Conservation (phyloP, 64 coral and sea anemone genomes). For the Hydrozoanthus tunicans region DNA sequence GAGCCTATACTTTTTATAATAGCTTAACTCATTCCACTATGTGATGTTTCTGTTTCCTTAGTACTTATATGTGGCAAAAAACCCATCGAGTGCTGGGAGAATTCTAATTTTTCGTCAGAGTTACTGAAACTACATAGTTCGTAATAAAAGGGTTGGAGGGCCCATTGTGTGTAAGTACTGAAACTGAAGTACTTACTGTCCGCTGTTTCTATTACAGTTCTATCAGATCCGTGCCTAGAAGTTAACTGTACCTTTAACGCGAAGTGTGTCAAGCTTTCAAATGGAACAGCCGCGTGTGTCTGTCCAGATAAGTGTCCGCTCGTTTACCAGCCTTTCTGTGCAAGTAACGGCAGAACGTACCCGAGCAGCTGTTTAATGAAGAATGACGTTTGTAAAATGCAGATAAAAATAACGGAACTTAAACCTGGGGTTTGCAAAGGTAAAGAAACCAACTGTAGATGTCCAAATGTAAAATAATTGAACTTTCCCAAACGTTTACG, state of each 20-base stretch:
- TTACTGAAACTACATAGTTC: too few species aligned
- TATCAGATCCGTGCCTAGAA: slow-evolving; percentile 72
- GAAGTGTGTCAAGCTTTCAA: slow-evolving; percentile 45
- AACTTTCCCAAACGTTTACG: not conserved
- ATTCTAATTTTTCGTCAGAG: too few species aligned
- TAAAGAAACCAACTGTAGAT: not conserved
- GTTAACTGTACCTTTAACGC: slow-evolving; percentile 55
- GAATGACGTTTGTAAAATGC: slow-evolving; percentile 57
- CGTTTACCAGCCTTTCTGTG: slow-evolving; percentile 73
- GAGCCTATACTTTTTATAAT: too few species aligned
- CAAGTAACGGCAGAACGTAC: slow-evolving; percentile 66
- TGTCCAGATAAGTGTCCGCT: slow-evolving; percentile 61
- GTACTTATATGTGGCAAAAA: too few species aligned
- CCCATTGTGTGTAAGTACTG: too few species aligned
- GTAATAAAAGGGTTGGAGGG: too few species aligned
- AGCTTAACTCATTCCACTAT: too few species aligned
- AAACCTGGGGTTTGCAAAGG: slow-evolving; percentile 68
- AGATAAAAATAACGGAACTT: slow-evolving; percentile 43
- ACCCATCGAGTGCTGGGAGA: too few species aligned
- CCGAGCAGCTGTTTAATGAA: slow-evolving; percentile 77
- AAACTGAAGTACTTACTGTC: not conserved
- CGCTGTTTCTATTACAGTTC: slow-evolving; percentile 37
- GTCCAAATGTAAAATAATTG: not conserved
- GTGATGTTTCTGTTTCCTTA: too few species aligned
- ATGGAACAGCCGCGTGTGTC: slow-evolving; percentile 63